These are phyloP conservation scores for Ptychodera flava DNA, from an alignment of 35 echinoderm and acorn worm species.

Conservation along the genomic window DNA sequence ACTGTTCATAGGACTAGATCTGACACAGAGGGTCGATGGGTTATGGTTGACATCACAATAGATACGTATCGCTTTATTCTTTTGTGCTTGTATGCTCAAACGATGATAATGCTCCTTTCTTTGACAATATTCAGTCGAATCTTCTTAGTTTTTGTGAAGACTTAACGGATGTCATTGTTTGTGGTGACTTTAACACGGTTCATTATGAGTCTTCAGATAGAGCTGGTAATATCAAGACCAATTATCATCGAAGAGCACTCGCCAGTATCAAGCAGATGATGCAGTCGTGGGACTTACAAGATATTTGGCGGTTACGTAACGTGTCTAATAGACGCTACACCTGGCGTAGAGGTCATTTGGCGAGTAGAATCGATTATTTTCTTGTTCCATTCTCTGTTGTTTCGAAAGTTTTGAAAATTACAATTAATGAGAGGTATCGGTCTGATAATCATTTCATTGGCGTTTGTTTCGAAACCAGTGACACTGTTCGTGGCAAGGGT, in stretches of 20 bases:
- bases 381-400: neutral
- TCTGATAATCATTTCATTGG: neutral
- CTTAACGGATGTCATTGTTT: neutral
- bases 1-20: neutral
- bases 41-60: neutral
- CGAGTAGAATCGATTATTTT: neutral
- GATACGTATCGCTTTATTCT: neutral
- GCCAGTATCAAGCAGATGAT: too few relatives aligned
- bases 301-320: neutral
- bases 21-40: neutral
- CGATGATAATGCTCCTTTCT: neutral
- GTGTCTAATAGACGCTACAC: neutral
- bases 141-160: neutral
- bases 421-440: neutral
- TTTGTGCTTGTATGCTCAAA: neutral
- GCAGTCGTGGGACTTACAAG: neutral
- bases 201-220: neutral
- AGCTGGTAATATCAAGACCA: neutral
- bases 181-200: neutral
- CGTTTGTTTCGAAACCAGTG: neutral
- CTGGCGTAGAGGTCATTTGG: neutral
- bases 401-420: neutral
- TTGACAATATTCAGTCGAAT: neutral
- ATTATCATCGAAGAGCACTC: neutral
- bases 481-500: too few relatives aligned